Conservation (phyloP, 2,797 vertebrate genomes). For the Scyliorhinus canicula region DNA sequence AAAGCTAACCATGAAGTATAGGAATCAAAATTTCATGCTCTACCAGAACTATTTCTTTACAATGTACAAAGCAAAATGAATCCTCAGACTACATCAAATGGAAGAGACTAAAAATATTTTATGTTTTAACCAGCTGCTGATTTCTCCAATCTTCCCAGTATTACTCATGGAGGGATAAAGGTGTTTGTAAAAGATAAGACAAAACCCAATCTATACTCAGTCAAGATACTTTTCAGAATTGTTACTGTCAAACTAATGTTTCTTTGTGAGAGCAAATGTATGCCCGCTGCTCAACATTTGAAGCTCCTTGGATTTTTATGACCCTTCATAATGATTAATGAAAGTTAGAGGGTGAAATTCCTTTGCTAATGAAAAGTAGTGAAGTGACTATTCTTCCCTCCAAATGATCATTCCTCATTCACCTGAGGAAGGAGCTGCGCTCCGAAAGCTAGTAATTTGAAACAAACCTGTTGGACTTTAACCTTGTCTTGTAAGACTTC, state of each 20-base stretch:
- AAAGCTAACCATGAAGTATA: neutral
- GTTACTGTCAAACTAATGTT: neutral
- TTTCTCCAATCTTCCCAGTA: neutral
- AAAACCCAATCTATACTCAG: neutral
- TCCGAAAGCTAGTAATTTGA: too few species aligned
- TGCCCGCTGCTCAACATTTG: neutral
- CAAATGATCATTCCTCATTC: too few species aligned
- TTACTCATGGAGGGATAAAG: neutral
- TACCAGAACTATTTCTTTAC: neutral
- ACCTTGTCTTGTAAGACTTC: too few species aligned
- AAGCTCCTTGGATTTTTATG: neutral
- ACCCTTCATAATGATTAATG: neutral
- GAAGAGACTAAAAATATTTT: neutral
- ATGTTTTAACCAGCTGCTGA: neutral
- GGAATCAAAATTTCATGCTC: neutral
- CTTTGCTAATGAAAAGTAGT: neutral
- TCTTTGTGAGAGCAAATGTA: neutral
- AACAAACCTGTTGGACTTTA: too few species aligned
- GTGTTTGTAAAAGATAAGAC: neutral
- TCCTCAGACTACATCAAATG: neutral
- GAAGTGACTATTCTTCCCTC: neutral
- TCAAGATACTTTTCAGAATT: neutral
- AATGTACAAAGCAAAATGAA: neutral
- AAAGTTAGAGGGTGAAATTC: neutral
- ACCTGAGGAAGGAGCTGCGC: too few species aligned